Conservation (phyloP, 2,113 vertebrate species). For the Daphoenositta chrysoptera region DNA sequence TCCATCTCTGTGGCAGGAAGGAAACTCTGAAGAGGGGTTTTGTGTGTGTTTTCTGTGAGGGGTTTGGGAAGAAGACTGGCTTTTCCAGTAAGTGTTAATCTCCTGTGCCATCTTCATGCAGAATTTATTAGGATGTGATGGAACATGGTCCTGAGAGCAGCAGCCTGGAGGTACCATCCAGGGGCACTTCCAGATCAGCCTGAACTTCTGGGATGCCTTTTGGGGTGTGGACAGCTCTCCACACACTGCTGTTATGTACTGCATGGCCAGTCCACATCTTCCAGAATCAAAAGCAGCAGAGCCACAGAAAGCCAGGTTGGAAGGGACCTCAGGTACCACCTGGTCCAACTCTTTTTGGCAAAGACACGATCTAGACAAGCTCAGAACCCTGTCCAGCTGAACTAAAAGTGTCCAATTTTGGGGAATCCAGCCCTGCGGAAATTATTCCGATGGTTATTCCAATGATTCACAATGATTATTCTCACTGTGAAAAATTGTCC, state of each 20-base stretch:
- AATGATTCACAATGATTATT: background rate
- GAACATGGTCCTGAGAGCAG: background rate
- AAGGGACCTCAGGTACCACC: background rate
- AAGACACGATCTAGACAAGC: background rate
- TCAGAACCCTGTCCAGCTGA: background rate
- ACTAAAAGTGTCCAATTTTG: background rate
- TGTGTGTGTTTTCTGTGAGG: background rate
- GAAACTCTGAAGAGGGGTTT: background rate
- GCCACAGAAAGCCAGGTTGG: background rate
- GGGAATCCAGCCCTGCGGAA: background rate
- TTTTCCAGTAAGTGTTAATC: background rate
- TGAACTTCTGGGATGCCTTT: background rate
- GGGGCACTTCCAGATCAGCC: background rate
- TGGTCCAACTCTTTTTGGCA: background rate
- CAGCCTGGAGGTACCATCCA: rapidly evolving
- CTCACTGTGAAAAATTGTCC: background rate
- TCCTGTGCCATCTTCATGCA: background rate
- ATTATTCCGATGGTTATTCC: background rate
- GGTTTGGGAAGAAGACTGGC: background rate
- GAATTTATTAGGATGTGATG: background rate
- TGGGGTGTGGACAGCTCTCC: background rate
- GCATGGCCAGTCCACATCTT: background rate
- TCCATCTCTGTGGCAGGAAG: background rate
- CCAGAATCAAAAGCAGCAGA: background rate
- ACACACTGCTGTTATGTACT: rapidly evolving